Percentiles rank a stretch among this genome's conserved stretches.
phyloP scores from a whole-genome alignment of 2,888 invertebrate genomes.

The Mesorhabditis sp. region DNA sequence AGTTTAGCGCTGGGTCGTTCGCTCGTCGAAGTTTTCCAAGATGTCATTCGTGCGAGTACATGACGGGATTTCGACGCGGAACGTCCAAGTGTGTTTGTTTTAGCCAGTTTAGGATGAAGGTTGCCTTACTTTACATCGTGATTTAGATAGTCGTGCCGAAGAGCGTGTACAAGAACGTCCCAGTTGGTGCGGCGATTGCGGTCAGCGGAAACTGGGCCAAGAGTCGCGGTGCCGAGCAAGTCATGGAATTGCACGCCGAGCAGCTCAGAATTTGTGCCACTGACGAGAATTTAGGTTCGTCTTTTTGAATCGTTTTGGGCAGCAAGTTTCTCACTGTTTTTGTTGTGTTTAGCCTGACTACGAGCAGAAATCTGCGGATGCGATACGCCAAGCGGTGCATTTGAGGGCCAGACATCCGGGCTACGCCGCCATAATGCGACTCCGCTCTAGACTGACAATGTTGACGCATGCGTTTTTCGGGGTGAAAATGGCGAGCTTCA shows the following conservation, averaged over 20 bases:
- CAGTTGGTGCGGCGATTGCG: slow-evolving; percentile 25
- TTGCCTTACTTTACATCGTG: too few species aligned
- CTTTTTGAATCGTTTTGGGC: too few species aligned
- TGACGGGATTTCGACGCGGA: slow-evolving; percentile 30
- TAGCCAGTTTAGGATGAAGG: slow-evolving; percentile 9
- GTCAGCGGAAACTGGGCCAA: slow-evolving; percentile 22
- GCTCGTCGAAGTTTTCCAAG: slow-evolving; percentile 29
- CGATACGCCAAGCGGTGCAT: slow-evolving; percentile 34
- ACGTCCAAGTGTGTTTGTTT: slow-evolving; percentile 27
- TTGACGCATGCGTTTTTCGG: slow-evolving; percentile 72
- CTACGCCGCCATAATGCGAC: slow-evolving; percentile 73
- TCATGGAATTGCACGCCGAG: slow-evolving; percentile 28
- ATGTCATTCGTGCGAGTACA: slow-evolving; percentile 40
- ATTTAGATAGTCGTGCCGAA: slow-evolving; percentile 21
- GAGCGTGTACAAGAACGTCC: slow-evolving; percentile 14
- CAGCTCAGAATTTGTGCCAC: slow-evolving; percentile 17
- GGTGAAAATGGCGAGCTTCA: slow-evolving; percentile 43
- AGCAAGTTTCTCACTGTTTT: not conserved
- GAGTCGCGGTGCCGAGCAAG: slow-evolving; percentile 28
- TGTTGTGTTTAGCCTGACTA: slow-evolving; percentile 29
- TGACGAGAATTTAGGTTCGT: slow-evolving; percentile 13
- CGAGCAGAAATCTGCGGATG: slow-evolving; percentile 25
- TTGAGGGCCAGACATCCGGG: slow-evolving; percentile 60
- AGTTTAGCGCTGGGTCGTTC: slow-evolving; percentile 45
- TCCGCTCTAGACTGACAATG: slow-evolving; percentile 72